A percentile compares a stretch with the other conserved stretches of the same genome.
Evolutionary conservation across 2,113 vertebrate species (phyloP).

Genomic region (Myocastor coypus): DNA sequence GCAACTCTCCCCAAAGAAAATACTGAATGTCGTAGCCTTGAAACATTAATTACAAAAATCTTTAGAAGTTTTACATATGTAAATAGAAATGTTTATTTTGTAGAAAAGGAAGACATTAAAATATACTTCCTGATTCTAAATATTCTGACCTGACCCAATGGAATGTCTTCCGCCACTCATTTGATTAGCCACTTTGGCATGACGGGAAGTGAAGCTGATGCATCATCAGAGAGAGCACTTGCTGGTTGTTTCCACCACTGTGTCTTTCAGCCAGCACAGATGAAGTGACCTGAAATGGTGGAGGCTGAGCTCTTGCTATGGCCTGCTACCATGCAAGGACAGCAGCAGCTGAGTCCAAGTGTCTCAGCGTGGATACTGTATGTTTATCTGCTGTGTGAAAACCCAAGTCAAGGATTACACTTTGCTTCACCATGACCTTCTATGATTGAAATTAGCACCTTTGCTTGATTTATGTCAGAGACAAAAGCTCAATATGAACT

Average conservation of each 20-base stretch:
- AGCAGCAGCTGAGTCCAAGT: fast-evolving
- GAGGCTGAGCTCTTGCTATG: background rate
- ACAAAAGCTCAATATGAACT: background rate
- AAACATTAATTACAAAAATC: background rate
- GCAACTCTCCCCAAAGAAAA: background rate
- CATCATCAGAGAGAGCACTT: fast-evolving
- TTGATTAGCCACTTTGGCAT: background rate
- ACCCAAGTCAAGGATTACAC: background rate
- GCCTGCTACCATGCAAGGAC: background rate
- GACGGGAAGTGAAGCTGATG: background rate
- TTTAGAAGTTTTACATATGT: slow-evolving; percentile 63
- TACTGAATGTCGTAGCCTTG: background rate
- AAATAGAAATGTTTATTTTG: slow-evolving; percentile 24
- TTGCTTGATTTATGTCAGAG: background rate
- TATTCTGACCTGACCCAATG: background rate
- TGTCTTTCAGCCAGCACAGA: background rate
- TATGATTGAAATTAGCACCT: background rate
- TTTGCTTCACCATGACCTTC: background rate
- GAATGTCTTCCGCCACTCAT: background rate
- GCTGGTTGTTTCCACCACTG: background rate
- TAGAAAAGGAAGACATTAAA: slow-evolving; percentile 63
- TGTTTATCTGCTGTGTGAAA: background rate
- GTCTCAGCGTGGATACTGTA: background rate
- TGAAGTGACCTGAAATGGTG: background rate
- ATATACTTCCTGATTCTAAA: background rate